A percentile compares a stretch with the other conserved stretches of the same genome.
Evolutionary conservation across 2,113 vertebrate genomes (phyloP).

Genomic region (Lepus europaeus): DNA sequence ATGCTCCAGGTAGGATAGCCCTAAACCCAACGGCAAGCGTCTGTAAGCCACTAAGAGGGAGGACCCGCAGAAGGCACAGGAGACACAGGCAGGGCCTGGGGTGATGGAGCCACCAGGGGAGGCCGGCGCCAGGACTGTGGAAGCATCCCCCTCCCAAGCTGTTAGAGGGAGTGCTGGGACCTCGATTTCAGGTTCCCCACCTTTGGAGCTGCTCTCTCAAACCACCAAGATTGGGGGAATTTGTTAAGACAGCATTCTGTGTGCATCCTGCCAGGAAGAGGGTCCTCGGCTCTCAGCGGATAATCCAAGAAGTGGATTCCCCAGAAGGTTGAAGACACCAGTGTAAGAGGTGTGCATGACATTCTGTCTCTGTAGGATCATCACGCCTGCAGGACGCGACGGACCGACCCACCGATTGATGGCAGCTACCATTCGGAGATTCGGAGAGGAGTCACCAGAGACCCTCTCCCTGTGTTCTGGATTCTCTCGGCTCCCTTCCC

Average conservation of each 20-base stretch:
- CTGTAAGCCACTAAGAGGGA: not conserved
- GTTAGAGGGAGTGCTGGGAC: rapidly evolving
- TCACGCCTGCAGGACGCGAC: not conserved
- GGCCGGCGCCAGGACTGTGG: not conserved
- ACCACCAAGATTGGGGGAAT: not conserved
- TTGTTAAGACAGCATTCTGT: not conserved
- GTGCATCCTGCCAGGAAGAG: no score
- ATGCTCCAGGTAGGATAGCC: no score
- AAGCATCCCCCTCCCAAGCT: not conserved
- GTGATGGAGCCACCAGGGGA: not conserved
- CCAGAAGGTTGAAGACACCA: no score
- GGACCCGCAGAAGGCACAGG: not conserved
- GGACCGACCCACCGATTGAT: no score
- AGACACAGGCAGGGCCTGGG: not conserved
- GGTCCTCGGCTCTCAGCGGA: not conserved
- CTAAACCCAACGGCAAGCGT: not conserved
- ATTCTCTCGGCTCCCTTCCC: rapidly evolving
- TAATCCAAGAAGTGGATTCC: not conserved
- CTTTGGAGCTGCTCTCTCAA: not conserved
- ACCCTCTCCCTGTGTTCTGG: not conserved
- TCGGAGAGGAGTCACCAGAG: not conserved
- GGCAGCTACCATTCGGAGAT: not conserved
- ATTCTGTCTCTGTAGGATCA: not conserved
- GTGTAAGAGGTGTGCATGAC: not conserved
- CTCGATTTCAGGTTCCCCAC: not conserved